phyloP scores from a whole-genome alignment of 30 jellyfish, hydroid and myxozoan genomes.

The Mastigias papua region DNA sequence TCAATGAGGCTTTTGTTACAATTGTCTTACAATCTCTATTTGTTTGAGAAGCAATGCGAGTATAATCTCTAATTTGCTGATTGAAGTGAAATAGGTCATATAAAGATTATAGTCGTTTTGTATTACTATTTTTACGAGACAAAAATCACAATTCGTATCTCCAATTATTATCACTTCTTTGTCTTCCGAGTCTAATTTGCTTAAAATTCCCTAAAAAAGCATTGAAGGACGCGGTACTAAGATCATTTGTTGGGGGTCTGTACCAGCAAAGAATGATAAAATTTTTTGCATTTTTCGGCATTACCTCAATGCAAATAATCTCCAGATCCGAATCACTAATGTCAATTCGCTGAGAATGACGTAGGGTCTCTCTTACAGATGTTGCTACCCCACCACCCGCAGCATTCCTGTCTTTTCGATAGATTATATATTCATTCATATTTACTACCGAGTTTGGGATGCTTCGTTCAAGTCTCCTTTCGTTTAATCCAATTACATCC shows the following conservation, averaged over 20 bases:
- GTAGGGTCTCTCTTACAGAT: no score
- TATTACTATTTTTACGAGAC: constrained; percentile 16
- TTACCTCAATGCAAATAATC: constrained; percentile 13
- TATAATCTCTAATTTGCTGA: constrained; percentile 20
- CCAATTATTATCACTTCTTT: constrained; percentile 17
- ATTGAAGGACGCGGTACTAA: background rate
- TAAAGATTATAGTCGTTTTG: constrained; percentile 2
- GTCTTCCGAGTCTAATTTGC: constrained; percentile 36
- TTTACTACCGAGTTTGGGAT: no score
- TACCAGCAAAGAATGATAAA: constrained; percentile 32
- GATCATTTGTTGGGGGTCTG: constrained; percentile 5
- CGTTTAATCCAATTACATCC: no score
- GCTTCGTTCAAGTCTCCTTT: no score
- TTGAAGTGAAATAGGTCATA: constrained; percentile 8
- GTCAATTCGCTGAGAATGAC: no score
- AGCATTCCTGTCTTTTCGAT: no score
- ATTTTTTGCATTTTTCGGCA: constrained; percentile 19
- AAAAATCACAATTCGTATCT: constrained; percentile 27
- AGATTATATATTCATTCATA: no score
- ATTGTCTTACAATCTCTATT: constrained; percentile 9
- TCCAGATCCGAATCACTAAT: no score
- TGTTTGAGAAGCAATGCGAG: constrained; percentile 13
- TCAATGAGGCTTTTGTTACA: constrained; percentile 26
- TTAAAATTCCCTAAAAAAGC: background rate
- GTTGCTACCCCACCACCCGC: no score